Evolutionary conservation across 2,113 vertebrate genomes (phyloP).

Genomic region (Tamias sibiricus): DNA sequence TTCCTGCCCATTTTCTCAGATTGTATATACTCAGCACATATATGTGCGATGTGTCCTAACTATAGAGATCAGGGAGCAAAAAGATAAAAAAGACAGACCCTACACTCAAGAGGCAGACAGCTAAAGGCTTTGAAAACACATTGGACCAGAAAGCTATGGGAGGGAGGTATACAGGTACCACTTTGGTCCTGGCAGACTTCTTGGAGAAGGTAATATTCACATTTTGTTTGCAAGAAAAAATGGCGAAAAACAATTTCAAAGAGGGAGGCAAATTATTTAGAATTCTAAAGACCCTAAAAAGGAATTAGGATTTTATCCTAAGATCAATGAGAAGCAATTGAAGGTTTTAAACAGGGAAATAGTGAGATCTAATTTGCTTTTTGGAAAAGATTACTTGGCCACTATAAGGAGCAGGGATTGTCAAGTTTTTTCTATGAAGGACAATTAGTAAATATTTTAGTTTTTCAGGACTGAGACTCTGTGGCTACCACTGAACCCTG

Average conservation of each 20-base stretch:
- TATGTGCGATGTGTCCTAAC: neutral
- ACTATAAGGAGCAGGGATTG: neutral
- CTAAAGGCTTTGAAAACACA: neutral
- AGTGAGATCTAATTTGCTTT: conserved; percentile 32
- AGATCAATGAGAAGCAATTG: conserved; percentile 30
- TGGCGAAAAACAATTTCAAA: neutral
- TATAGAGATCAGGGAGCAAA: neutral
- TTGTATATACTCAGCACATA: neutral
- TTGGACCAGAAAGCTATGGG: neutral
- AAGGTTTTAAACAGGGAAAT: neutral
- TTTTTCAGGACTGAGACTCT: neutral
- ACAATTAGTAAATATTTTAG: neutral
- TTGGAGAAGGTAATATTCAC: neutral
- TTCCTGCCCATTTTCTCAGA: neutral
- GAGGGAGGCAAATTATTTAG: neutral
- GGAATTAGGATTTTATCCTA: neutral
- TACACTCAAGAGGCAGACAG: neutral
- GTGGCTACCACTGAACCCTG: neutral
- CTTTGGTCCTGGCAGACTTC: neutral
- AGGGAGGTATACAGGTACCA: too few relatives aligned
- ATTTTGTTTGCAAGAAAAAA: neutral
- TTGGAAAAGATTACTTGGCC: neutral
- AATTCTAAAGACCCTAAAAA: conserved; percentile 22
- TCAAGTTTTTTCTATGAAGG: neutral
- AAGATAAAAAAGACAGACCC: neutral